Conservation (phyloP, 2,113 vertebrate species). For the Elgaria multicarinata region DNA sequence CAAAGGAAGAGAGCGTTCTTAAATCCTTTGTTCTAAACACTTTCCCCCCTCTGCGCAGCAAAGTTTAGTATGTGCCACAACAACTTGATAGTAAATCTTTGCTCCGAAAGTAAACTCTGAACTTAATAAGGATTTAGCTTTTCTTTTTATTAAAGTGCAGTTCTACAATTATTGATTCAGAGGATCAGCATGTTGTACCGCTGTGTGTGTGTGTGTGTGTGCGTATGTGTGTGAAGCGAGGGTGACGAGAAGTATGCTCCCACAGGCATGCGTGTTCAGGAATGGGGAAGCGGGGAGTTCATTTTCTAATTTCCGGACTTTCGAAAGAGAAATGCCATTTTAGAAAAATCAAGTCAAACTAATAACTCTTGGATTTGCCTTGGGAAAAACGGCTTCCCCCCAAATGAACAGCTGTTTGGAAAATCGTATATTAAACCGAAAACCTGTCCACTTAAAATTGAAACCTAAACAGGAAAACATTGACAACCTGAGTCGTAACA, state of each 20-base stretch:
- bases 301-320: not conserved
- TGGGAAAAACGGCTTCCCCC: not conserved
- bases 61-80: slow-evolving; percentile 19
- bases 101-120: not conserved
- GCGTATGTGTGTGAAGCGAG: not conserved
- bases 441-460: not conserved
- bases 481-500: not conserved
- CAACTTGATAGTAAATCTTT: not conserved
- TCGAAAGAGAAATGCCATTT: not conserved
- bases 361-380: not conserved
- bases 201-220: not conserved
- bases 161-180: slow-evolving; percentile 18
- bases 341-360: not conserved
- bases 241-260: not conserved
- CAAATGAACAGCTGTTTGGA: not conserved
- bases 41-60: not conserved
- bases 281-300: not conserved
- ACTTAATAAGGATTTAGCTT: slow-evolving; percentile 8
- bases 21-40: not conserved
- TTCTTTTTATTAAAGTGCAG: slow-evolving; percentile 33
- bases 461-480: not conserved
- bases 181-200: not conserved
- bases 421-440: not conserved
- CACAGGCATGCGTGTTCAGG: not conserved
- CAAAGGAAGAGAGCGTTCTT: not conserved